A percentile compares a stretch with the other conserved stretches of the same genome.
These are phyloP conservation scores for Pholis gunnellus DNA, from an alignment of 2,113 vertebrate species.

Conservation along the genomic window DNA sequence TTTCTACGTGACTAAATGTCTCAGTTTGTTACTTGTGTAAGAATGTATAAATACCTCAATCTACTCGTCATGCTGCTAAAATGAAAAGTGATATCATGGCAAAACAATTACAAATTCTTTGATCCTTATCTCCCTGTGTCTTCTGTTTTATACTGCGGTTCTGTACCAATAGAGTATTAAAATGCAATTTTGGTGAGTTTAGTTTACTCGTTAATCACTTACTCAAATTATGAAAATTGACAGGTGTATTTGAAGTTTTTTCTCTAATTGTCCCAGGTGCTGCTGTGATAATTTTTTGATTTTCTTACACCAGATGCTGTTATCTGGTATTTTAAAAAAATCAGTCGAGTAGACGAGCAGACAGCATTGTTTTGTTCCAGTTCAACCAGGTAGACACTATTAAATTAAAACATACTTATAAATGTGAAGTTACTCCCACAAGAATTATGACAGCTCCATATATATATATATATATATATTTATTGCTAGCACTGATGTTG, in stretches of 20 bases:
- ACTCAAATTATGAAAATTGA: background rate
- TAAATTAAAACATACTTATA: no score
- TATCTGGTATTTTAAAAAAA: background rate
- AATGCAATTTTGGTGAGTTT: background rate
- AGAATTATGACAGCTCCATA: no score
- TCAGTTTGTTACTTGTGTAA: conserved; percentile 53
- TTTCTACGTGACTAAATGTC: conserved; percentile 45
- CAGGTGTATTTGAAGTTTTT: background rate
- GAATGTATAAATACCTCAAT: conserved; percentile 72
- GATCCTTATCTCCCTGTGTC: background rate
- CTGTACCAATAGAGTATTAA: background rate
- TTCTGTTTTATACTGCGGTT: background rate
- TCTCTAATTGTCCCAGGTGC: background rate
- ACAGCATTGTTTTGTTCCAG: background rate
- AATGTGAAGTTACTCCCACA: background rate
- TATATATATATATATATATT: no score
- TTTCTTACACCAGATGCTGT: conserved; percentile 14
- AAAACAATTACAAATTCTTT: conserved; percentile 54
- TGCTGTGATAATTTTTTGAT: background rate
- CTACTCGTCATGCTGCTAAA: conserved; percentile 70
- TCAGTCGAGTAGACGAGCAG: background rate
- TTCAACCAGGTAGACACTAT: rapidly evolving
- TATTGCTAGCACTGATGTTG: background rate
- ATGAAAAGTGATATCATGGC: conserved; percentile 42
- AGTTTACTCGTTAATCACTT: background rate